Evolutionary conservation across 2,113 vertebrate species (phyloP), one percentile per base, ranked within the genome.

Genomic region (Stomatorhinus ivindoensis): DNA sequence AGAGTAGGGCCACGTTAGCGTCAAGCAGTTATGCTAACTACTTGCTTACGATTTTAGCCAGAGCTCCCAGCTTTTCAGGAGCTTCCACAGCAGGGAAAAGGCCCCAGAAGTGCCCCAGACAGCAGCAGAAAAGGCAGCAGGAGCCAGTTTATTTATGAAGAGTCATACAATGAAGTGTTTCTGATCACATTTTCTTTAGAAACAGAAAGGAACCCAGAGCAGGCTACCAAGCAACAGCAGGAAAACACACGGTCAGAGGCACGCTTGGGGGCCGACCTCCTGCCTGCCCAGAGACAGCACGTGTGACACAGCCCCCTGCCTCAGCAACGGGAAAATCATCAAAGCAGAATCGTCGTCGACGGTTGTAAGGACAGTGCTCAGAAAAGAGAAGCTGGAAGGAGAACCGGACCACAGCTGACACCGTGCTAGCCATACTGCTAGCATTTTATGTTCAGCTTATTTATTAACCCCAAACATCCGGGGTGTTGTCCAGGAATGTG

Each of bases 401-500:
- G 42, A 42, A 80, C 11, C 15, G 35, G 27, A 19, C 15, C 13
- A 42, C 3, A 80, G 1, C 35, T 19, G 11, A 19, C 35, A 80
- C 35, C 8, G 31, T 7, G 17, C 35, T 42, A 15, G 31, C 11
- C 73, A 8, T 35, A 42, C 13, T 19, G 31, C 42, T 39, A 39
- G 15, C 4, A 19, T 39, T 42, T 39, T 21, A 80, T 42, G 35
- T 80, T 80, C 31, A 42, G 35, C 73, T 42, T 80, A 42, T 80
- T 42, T 42, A 76, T 35, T 76, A 35, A 42, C 39, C 88, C 89
- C 31, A 87, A 39, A 86, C 50, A 69, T 51, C 83, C 69, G 44
- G 91, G 83, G 69, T 65, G 48, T 88, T 69, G 58, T 7, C 53
- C 83, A 88, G 89, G 92, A 92, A 92, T 91, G 91, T 87, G 92